These are phyloP conservation scores for Periparus ater DNA, from an alignment of 2,797 vertebrate species.

Conservation along the genomic window DNA sequence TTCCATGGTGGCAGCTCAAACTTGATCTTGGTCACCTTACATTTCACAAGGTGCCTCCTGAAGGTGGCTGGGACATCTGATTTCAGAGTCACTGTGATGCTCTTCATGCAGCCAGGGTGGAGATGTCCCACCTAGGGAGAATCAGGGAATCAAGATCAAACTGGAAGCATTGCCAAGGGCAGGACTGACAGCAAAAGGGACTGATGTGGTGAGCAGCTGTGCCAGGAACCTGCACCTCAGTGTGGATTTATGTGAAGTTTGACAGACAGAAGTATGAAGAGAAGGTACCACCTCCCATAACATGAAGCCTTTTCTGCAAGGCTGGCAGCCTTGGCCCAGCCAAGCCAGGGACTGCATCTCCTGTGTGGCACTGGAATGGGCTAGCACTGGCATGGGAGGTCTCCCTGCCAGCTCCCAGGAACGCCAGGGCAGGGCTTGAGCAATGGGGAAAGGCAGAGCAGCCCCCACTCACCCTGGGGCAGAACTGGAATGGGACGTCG, in stretches of 20 bases:
- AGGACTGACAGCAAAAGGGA: neutral
- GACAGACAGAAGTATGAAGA: neutral
- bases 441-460: neutral
- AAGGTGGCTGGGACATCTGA: conserved; percentile 75
- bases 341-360: neutral
- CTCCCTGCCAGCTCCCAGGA: neutral
- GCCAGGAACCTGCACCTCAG: neutral
- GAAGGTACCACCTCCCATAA: neutral
- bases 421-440: neutral
- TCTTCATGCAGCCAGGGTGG: conserved; percentile 86
- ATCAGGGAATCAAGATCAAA: neutral
- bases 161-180: neutral
- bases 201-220: neutral
- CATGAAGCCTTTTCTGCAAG: neutral
- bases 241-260: neutral
- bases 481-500: conserved; percentile 75
- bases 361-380: fast-evolving
- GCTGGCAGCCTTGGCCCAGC: neutral
- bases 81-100: conserved; percentile 80
- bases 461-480: conserved; percentile 81
- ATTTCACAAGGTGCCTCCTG: conserved; percentile 73
- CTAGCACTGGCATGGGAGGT: fast-evolving
- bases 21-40: conserved; percentile 78
- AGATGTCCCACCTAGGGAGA: conserved; percentile 85
- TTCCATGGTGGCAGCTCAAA: conserved; percentile 80